These are phyloP conservation scores for Pipistrellus nathusii DNA, from an alignment of 2,797 vertebrate genomes.

Conservation along the genomic window DNA sequence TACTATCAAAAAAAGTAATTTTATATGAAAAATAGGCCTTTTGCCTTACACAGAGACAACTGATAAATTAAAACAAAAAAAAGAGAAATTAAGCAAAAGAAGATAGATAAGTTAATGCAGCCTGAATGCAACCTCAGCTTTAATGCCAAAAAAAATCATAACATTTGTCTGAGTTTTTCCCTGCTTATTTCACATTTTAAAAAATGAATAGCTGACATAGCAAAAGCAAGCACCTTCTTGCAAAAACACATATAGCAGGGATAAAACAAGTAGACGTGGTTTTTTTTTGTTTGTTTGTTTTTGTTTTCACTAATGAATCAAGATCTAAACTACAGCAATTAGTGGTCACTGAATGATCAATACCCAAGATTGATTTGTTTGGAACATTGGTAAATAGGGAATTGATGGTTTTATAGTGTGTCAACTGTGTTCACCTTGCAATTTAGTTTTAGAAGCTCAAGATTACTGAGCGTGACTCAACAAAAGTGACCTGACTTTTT, in stretches of 20 bases:
- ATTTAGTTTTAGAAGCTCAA: not conserved
- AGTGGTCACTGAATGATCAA: conserved; percentile 59
- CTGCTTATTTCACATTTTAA: conserved; percentile 76
- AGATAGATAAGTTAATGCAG: conserved; percentile 78
- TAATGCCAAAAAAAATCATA: conserved; percentile 81
- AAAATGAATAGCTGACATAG: conserved; percentile 77
- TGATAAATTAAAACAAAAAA: conserved; percentile 87
- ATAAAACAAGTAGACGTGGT: conserved; percentile 13
- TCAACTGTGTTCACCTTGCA: conserved; percentile 23
- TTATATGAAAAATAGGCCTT: conserved; percentile 79
- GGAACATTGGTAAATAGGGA: not conserved
- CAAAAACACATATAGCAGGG: conserved; percentile 62
- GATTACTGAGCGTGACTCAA: not conserved
- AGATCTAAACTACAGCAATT: conserved; percentile 68
- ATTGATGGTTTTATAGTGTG: not conserved
- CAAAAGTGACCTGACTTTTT: not conserved
- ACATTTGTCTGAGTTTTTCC: conserved; percentile 74
- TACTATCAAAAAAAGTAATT: conserved; percentile 71
- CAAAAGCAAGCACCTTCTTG: conserved; percentile 72
- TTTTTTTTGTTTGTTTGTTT: not conserved
- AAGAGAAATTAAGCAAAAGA: conserved; percentile 83
- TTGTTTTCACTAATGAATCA: not conserved
- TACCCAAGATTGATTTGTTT: conserved; percentile 56
- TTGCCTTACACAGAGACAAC: conserved; percentile 72
- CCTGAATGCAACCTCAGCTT: conserved; percentile 80